A percentile compares a stretch with the other conserved stretches of the same genome.
Conservation (phyloP, 2,113 vertebrate species). For the Fregata magnificens region DNA sequence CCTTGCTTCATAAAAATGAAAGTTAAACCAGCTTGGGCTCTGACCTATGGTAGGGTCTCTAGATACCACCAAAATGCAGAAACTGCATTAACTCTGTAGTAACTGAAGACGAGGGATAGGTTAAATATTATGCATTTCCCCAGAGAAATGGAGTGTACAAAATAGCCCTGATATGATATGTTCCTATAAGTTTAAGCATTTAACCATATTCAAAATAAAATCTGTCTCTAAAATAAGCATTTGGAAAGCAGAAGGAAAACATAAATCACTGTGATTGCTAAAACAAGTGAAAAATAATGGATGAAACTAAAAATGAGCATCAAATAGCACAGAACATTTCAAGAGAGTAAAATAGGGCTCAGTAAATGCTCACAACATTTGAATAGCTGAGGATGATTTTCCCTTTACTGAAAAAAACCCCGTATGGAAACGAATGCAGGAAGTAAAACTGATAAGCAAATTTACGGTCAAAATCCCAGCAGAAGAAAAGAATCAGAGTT, state of each 20-base stretch:
- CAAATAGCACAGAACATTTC: background rate
- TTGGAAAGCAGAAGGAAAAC: conserved; percentile 1
- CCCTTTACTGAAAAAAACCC: background rate
- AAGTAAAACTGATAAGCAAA: background rate
- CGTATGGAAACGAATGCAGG: background rate
- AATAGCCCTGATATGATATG: background rate
- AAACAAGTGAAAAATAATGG: background rate
- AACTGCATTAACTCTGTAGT: background rate
- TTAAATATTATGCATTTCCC: background rate
- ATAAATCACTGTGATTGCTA: conserved; percentile 1
- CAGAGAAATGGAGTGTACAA: background rate
- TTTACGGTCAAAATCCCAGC: background rate
- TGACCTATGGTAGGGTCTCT: background rate
- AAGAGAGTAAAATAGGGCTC: background rate
- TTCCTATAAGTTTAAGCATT: background rate
- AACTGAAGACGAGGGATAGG: background rate
- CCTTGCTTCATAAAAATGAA: background rate
- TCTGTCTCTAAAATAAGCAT: background rate
- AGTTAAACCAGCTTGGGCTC: background rate
- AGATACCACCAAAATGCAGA: background rate
- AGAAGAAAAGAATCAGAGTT: background rate
- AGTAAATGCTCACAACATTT: background rate
- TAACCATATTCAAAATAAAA: background rate
- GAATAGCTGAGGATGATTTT: background rate
- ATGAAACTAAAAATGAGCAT: background rate